Base-by-base conservation (phyloP, 2,888 invertebrate genomes). In the Pegoplata infirma region DNA sequence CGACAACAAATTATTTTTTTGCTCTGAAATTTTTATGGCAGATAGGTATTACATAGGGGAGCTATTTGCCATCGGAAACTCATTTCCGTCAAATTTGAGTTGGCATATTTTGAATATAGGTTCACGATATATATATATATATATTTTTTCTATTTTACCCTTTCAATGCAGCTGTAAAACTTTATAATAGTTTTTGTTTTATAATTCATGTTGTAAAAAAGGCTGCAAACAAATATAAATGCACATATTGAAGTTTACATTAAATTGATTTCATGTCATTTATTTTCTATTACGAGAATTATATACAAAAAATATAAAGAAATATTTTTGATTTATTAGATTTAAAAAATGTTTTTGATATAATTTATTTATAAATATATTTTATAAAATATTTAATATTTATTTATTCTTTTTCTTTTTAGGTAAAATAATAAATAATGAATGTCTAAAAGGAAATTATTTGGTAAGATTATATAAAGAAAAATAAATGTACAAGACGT, bases 301-400 rank as follows among this genome's bases (percentile, higher is more conserved):
- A n/a, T n/a, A n/a, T n/a, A n/a, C n/a, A n/a, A n/a, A n/a, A n/a
- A n/a, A 23, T 7, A 68, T 36, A 46, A 32, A 14, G 17, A 59
- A 40, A n/a, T 32, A n/a, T n/a, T 16, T 32, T 49, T 49, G 68
- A 68, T 58, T 59, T 59, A 59, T 69, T 25, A 25, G 40, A 17
- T 59, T 69, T 69, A 59, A 51, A 49, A 36, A 36, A 69, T 59
- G 58, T 49, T 40, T 51, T 58, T 69, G n/a, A 51, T 58, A 46
- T 40, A n/a, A 40, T 14, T 40, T n/a, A n/a, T 40, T n/a, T 40
- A n/a, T 40, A 40, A n/a, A 40, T 3, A 3, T 12, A 12, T 40
- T 3, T 5, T n/a, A 40, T n/a, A 40, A n/a, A n/a, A n/a, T 40
- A n/a, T 40, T 14, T 0, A 12, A 40, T 12, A 40, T 40, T 40